phyloP scores from a whole-genome alignment of 2,797 vertebrate species.

The Microctenopoma lineatum region DNA sequence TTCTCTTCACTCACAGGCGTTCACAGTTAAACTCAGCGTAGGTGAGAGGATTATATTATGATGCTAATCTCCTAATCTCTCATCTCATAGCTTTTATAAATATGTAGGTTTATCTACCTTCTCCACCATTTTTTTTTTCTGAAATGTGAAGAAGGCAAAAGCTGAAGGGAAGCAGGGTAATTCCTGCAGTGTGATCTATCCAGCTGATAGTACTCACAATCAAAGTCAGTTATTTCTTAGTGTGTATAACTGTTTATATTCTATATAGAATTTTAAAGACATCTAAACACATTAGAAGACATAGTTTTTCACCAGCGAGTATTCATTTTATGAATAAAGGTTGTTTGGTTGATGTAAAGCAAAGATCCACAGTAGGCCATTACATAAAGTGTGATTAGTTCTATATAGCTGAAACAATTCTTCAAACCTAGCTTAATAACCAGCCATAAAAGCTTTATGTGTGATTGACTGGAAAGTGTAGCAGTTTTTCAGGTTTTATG shows the following conservation, averaged over 20 bases:
- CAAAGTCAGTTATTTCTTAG: neutral
- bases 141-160: conserved; percentile 26
- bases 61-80: neutral
- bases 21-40: neutral
- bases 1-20: neutral
- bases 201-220: conserved; percentile 7
- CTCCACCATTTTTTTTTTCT: neutral
- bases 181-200: conserved; percentile 23
- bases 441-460: conserved; percentile 7
- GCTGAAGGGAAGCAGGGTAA: conserved; percentile 28
- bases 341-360: conserved; percentile 1
- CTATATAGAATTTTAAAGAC: conserved; percentile 30
- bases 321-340: conserved; percentile 5
- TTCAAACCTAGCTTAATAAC: conserved; percentile 16
- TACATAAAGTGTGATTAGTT: neutral
- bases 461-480: conserved; percentile 23
- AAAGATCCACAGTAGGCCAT: conserved; percentile 2
- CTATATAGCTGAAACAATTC: conserved; percentile 9
- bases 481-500: conserved; percentile 34
- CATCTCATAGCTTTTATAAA: neutral
- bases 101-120: neutral
- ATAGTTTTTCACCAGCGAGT: conserved; percentile 6
- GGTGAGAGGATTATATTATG: neutral
- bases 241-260: neutral
- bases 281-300: conserved; percentile 11